phyloP scores from a whole-genome alignment of 1,140 invertebrate species.

The Aphelenchoides besseyi region DNA sequence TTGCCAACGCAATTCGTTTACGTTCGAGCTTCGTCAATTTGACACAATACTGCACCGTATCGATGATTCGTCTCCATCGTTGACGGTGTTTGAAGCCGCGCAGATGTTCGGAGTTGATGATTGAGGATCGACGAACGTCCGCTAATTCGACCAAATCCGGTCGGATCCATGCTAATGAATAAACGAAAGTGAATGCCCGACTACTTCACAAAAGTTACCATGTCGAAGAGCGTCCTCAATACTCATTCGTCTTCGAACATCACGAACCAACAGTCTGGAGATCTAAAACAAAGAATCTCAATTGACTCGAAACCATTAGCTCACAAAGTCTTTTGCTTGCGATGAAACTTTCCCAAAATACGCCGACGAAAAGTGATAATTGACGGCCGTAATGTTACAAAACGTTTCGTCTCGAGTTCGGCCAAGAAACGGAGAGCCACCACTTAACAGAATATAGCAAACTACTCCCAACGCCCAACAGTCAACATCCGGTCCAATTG shows the following conservation, averaged over 20 bases:
- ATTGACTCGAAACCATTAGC: no score
- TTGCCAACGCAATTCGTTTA: conserved; percentile 22
- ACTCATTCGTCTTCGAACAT: conserved; percentile 68
- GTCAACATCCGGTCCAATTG: conserved; percentile 64
- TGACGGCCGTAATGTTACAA: conserved; percentile 67
- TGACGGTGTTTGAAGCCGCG: conserved; percentile 66
- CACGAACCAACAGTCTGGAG: conserved; percentile 65
- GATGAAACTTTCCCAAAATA: conserved; percentile 65
- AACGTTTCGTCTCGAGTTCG: conserved; percentile 68
- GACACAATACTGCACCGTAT: conserved; percentile 65
- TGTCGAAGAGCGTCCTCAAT: conserved; percentile 70
- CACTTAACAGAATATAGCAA: conserved; percentile 67
- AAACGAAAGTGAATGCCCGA: no score
- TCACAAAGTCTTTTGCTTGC: conserved; percentile 69
- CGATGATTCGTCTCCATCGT: conserved; percentile 66
- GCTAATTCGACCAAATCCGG: neutral
- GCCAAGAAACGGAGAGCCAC: conserved; percentile 69
- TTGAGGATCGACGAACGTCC: conserved; percentile 39
- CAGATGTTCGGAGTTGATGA: conserved; percentile 66
- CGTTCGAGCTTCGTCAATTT: conserved; percentile 59
- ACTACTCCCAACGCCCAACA: conserved; percentile 66
- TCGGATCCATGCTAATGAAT: conserved; percentile 71
- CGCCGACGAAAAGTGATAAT: conserved; percentile 67
- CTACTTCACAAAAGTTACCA: no score
- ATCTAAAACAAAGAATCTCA: no score